Evolutionary conservation across 1,140 invertebrate genomes (phyloP).

Genomic region (Bombus pyrosoma): DNA sequence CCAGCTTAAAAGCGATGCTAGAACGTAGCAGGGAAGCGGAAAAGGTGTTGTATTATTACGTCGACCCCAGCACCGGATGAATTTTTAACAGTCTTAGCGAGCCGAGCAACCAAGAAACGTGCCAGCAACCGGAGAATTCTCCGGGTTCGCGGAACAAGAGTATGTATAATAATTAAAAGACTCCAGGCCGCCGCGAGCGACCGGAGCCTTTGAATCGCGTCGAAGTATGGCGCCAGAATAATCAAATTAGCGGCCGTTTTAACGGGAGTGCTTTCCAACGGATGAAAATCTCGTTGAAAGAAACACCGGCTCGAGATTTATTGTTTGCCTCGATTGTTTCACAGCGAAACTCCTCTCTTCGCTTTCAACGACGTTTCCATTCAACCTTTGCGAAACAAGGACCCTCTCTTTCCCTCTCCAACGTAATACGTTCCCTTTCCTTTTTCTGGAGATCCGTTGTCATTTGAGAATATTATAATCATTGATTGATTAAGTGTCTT

Average conservation of each 20-base stretch:
- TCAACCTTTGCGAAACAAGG: too few species aligned
- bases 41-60: constrained; percentile 63
- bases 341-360: neutral
- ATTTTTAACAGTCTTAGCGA: constrained; percentile 63
- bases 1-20: neutral
- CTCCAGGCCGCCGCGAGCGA: constrained; percentile 15
- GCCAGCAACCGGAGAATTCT: constrained; percentile 39
- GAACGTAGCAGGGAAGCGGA: neutral
- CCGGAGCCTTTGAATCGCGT: constrained; percentile 24
- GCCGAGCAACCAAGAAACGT: constrained; percentile 13
- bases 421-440: too few species aligned
- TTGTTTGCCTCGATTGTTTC: constrained; percentile 11
- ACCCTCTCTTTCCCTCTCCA: too few species aligned
- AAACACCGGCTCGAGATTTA: constrained; percentile 36
- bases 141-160: constrained; percentile 31
- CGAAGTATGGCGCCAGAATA: constrained; percentile 48
- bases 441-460: too few species aligned
- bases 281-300: constrained; percentile 47
- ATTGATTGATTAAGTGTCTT: too few species aligned
- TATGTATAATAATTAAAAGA: constrained; percentile 61
- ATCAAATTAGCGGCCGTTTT: constrained; percentile 42
- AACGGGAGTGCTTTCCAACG: neutral
- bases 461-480: too few species aligned
- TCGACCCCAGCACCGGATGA: constrained; percentile 48
- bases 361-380: too few species aligned